Percentiles rank a stretch among this genome's conserved stretches.
These are phyloP conservation scores for Eciton burchellii DNA, from an alignment of 1,140 invertebrate genomes.

Conservation along the genomic window DNA sequence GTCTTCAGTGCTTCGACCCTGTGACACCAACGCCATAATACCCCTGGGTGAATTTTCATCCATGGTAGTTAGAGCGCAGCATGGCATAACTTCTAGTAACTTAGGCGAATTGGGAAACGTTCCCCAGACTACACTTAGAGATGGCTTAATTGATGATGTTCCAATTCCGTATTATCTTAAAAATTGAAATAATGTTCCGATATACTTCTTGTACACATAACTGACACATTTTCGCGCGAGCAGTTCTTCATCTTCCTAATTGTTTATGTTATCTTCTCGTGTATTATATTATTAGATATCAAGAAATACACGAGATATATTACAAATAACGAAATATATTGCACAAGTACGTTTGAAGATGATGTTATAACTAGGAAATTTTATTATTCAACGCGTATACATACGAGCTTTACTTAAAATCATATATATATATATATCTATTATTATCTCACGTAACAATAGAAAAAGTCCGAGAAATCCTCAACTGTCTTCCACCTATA, in stretches of 20 bases:
- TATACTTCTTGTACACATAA: not conserved
- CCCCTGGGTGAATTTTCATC: slow-evolving; percentile 57
- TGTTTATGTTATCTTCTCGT: too few species aligned
- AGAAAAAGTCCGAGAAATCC: slow-evolving; percentile 13
- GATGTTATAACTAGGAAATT: too few species aligned
- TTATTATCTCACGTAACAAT: not conserved
- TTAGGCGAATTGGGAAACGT: slow-evolving; percentile 45
- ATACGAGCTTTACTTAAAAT: not conserved
- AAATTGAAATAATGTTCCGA: not conserved
- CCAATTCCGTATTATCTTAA: slow-evolving; percentile 35
- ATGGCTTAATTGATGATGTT: slow-evolving; percentile 48
- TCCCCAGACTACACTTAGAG: slow-evolving; percentile 12
- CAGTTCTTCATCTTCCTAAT: slow-evolving; percentile 1
- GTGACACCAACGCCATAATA: slow-evolving; percentile 57
- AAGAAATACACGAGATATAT: too few species aligned
- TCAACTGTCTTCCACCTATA: not conserved
- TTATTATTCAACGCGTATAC: not conserved
- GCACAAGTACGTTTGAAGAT: too few species aligned
- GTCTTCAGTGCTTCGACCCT: slow-evolving; percentile 39
- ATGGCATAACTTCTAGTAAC: slow-evolving; percentile 50
- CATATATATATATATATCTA: not conserved
- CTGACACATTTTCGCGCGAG: not conserved
- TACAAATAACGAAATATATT: too few species aligned
- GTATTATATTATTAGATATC: too few species aligned
- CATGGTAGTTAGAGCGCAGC: slow-evolving; percentile 52